Evolutionary conservation across 2,888 invertebrate genomes (phyloP), one percentile per base, ranked within the genome.

Genomic region (Lymantria monacha): DNA sequence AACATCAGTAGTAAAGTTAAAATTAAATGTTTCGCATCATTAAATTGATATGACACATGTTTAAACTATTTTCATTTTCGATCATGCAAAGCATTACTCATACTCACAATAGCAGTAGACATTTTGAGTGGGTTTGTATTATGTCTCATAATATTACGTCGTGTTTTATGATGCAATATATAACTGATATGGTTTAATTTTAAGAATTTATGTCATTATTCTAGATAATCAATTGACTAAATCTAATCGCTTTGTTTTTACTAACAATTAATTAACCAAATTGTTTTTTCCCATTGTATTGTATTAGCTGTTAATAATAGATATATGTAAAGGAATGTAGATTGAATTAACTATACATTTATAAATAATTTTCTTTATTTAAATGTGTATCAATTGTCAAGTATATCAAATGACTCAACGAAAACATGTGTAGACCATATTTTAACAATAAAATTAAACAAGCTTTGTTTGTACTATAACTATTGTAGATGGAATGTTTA

Each of bases 391-490:
- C 42, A 43, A 40, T 44, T 31, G 30, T 42, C 10, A 33, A 33
- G 9, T 22, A 33, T 57, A 58, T 14, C 36, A 43, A 45, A 51
- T 69, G 67, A 66, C 15, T 64, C 67, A 66, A 37, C 13, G 13
- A 56, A 44, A 58, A 66, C 51, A 57, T 59, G 53, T 55, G 49
- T 48, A 46, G 40, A 46, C 44, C 41, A 55, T 31, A 61, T 50
- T 59, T 53, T 37, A 52, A 67, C 55, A 63, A 60, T 59, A 45
- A 63, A 57, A 57, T 55, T 48, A 36, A 54, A 57, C 53, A 51
- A 52, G 22, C 41, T 48, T 55, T 53, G 48, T 47, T 46, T 53
- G 48, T 37, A 13, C 50, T 44, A 9, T 30, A 46, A 10, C 42
- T 43, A 55, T 55, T 59, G 53, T 30, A 22, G 22, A 3, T 5